Base-by-base conservation (phyloP, 1,140 invertebrate genomes). In the Micrasema longulum region DNA sequence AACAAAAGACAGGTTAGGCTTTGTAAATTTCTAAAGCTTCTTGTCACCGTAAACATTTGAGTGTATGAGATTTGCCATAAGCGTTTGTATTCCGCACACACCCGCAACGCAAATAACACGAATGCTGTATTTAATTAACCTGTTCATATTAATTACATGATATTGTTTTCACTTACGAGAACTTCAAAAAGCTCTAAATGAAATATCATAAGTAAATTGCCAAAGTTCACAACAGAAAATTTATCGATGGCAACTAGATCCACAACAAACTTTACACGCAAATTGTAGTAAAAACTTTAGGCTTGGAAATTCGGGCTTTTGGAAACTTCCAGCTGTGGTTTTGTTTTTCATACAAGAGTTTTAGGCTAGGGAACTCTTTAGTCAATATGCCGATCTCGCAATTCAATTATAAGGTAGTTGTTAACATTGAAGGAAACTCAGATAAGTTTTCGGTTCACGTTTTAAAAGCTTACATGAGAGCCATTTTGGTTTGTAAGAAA, bases 131-230 rank as follows among this genome's bases (percentile, higher is more conserved):
- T 60, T 20, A 60, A 60, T 60, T 60, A 60, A 23, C 48, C 18
- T 41, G 10, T 22, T 18, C 22, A 41, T 16, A 60, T 60, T 60
- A 43, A 60, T 60, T 41, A 22, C 36, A 55, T 31, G 12, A 26
- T 53, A 41, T 38, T 38, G 14, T 14, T 38, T 18, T 41, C 20
- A 7, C 20, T 52, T 31, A 11, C 9, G 18, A 12, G 55, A 60
- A 57, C 53, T 57, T 60, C 38, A 0, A 22, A 60, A 60, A 12
- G 31, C 55, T 38, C 31, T 16, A 5, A 60, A 43, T 60, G 36
- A 60, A 60, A 60, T 60, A 43, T 60, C 16, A 60, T 60, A 60
- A 38, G 14, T 38, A 57, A 60, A 41, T 60, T 41, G 20, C 14
- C 16, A 41, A 60, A 41, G 55, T 43, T 60, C 16, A 22, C 18